These are phyloP conservation scores for Helogale parvula DNA, from an alignment of 2,113 vertebrate species.

Conservation along the genomic window DNA sequence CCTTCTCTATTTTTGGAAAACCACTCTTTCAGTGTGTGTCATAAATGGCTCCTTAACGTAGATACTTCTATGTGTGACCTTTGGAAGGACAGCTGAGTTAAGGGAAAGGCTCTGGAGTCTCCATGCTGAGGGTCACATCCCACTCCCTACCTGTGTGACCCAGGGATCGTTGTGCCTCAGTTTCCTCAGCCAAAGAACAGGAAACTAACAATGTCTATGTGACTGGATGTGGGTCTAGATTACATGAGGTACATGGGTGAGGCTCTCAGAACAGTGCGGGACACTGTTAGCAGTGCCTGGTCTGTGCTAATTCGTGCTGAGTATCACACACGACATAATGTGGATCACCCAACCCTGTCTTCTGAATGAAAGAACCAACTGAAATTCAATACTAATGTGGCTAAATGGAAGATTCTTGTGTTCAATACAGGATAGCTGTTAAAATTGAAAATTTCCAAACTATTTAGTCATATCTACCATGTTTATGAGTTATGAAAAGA, in stretches of 20 bases:
- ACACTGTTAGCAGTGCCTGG: not conserved
- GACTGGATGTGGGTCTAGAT: not conserved
- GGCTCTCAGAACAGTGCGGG: not conserved
- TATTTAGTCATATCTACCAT: not conserved
- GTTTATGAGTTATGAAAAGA: not conserved
- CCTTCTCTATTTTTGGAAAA: not conserved
- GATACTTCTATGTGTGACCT: rapidly evolving
- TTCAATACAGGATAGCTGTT: not conserved
- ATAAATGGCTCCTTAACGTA: not conserved
- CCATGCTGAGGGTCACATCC: not conserved
- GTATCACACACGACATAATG: not conserved
- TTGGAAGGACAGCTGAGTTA: not conserved
- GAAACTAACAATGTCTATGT: not conserved
- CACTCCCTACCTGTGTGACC: not conserved
- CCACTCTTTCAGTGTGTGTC: rapidly evolving
- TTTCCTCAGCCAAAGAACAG: not conserved
- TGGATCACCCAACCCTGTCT: not conserved
- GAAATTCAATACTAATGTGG: not conserved
- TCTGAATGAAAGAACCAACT: not conserved
- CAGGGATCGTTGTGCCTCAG: not conserved
- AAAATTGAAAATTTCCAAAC: not conserved
- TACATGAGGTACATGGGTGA: not conserved
- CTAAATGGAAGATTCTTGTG: not conserved
- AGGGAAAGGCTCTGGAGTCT: not conserved
- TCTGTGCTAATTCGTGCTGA: not conserved